Base-by-base conservation (phyloP, 2,797 vertebrate species). In the Echeneis naucrates region DNA sequence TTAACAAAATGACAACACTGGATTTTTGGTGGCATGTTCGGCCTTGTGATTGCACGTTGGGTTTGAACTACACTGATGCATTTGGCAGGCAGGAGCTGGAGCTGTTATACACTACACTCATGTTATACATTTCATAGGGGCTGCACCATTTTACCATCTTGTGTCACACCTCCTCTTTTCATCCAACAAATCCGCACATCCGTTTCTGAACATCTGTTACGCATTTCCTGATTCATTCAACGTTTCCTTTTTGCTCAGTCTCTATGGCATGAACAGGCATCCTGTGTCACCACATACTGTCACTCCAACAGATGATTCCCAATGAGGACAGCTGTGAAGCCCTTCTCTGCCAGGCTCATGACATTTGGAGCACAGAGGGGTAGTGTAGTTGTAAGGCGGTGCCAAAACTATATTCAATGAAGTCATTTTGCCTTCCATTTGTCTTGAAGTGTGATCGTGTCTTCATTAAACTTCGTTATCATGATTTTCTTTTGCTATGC, bases 291-390 rank as follows among this genome's bases (percentile, higher is more conserved):
- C 38, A n/a, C 75, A 38, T 74, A 1, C 35, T 57, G 40, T 72
- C 75, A 52, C 64, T 78, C 11, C 16, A 69, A 53, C 63, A 79
- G 61, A 77, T 58, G 47, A 68, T 74, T 80, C 82, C 67, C 55
- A 44, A 68, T 68, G 52, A 40, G 3, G 51, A 72, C 30, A 60
- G 60, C 68, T 72, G 69, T 54, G 72, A 60, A 30, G 30, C 62
- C 54, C 68, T 75, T 19, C 17, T 48, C 54, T 77, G 65, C 75
- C 70, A 62, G 58, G 35, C 8, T 58, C 45, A 42, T 60, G 75
- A 79, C 72, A 76, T 74, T 50, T 52, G 60, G 52, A 45, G 6
- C 52, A 1, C 1, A 26, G 21, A 72, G 56, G 21, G 17, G 16
- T 44, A 24, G 16, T 53, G 24, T 17, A 65, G 47, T 40, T 51